Conservation (phyloP, 2,797 vertebrate species). For the Menidia menidia region DNA sequence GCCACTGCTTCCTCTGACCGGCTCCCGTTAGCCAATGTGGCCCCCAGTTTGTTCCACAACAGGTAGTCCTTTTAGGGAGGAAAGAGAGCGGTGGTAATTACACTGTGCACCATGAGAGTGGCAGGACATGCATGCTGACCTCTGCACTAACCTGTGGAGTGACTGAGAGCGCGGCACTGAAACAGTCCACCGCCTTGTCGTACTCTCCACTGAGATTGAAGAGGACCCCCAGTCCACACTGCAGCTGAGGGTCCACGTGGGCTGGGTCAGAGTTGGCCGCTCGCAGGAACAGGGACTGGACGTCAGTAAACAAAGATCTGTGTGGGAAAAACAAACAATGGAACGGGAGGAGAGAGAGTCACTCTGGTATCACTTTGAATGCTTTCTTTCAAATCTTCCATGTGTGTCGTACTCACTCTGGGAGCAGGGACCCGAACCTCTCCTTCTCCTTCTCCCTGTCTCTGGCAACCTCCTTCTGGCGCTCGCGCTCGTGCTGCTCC, state of each 20-base stretch:
- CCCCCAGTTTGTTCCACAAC: conserved; percentile 97
- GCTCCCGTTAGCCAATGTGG: conserved; percentile 95
- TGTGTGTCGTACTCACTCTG: conserved; percentile 87
- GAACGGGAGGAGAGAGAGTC: background rate
- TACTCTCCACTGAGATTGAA: conserved; percentile 98
- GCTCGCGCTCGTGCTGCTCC: conserved; percentile 76
- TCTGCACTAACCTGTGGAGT: conserved; percentile 79
- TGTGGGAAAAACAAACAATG: conserved; percentile 7
- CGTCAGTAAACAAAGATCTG: conserved; percentile 93
- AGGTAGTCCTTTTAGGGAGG: conserved; percentile 88
- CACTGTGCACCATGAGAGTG: background rate
- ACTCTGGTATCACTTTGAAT: background rate
- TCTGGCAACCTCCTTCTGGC: conserved; percentile 65
- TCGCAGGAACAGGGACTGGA: conserved; percentile 91
- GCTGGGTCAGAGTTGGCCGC: conserved; percentile 90
- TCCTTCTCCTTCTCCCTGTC: conserved; percentile 83
- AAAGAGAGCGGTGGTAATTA: conserved; percentile 11
- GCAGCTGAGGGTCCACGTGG: conserved; percentile 93
- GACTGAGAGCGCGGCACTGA: conserved; percentile 89
- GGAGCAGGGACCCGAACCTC: conserved; percentile 89
- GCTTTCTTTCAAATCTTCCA: background rate
- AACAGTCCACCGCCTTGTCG: conserved; percentile 98
- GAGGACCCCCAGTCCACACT: conserved; percentile 96
- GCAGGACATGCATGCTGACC: background rate
- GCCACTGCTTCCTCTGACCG: conserved; percentile 97